Conservation (phyloP, 2,113 vertebrate species). For the Stegastes partitus region DNA sequence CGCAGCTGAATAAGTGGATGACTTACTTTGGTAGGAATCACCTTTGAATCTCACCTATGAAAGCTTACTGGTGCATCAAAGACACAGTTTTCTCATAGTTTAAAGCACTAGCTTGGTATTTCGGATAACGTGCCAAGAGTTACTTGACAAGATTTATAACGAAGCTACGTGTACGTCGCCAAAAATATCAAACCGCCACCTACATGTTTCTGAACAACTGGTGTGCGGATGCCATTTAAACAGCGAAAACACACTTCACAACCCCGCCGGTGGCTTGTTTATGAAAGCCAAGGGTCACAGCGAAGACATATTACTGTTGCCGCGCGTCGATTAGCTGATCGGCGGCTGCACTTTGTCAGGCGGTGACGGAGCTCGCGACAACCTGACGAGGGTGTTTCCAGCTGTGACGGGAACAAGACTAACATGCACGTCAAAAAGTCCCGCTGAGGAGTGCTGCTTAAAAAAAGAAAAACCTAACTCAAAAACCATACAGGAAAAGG, state of each 20-base stretch:
- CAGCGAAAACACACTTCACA: background rate
- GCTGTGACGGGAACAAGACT: slow-evolving; percentile 39
- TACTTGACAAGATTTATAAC: no score
- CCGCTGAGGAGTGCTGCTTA: background rate
- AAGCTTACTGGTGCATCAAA: no score
- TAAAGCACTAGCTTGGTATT: no score
- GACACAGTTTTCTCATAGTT: no score
- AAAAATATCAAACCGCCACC: background rate
- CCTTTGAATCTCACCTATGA: no score
- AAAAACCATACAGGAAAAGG: slow-evolving; percentile 23
- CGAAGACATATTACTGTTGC: background rate
- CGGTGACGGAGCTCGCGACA: slow-evolving; percentile 18
- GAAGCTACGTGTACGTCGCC: background rate
- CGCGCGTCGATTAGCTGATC: background rate
- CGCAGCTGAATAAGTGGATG: no score
- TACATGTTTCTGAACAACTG: background rate
- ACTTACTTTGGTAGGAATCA: no score
- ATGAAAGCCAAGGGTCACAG: slow-evolving; percentile 22
- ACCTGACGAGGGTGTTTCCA: slow-evolving; percentile 21
- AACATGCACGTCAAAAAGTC: slow-evolving; percentile 19
- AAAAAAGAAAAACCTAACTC: background rate
- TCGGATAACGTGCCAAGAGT: no score
- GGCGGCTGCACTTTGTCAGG: background rate
- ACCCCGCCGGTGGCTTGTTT: background rate
- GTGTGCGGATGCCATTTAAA: background rate